These are phyloP conservation scores for Xiphophorus couchianus DNA, from an alignment of 2,113 vertebrate genomes.

Conservation along the genomic window DNA sequence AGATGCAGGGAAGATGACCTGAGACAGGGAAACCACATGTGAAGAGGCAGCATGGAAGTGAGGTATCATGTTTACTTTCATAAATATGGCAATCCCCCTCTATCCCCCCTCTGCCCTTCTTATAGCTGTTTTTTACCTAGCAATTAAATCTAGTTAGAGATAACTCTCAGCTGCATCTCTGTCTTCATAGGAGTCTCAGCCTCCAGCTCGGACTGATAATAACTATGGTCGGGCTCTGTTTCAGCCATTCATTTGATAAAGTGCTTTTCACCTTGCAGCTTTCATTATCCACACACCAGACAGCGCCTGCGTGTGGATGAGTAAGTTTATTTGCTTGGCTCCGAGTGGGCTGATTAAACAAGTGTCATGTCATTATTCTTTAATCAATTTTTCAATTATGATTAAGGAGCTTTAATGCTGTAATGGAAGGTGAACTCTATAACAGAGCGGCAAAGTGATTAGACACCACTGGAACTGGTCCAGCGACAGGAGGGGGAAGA, in stretches of 20 bases:
- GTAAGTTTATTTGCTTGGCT: slow-evolving; percentile 47
- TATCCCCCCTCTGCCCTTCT: slow-evolving; percentile 64
- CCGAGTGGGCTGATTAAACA: slow-evolving; percentile 60
- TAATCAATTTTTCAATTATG: slow-evolving; percentile 67
- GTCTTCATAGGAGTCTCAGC: slow-evolving; percentile 76
- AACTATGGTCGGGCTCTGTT: slow-evolving; percentile 69
- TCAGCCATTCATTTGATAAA: slow-evolving; percentile 80
- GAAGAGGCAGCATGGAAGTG: slow-evolving; percentile 71
- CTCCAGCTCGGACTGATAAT: slow-evolving; percentile 76
- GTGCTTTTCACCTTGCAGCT: slow-evolving; percentile 73
- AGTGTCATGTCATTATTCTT: slow-evolving; percentile 63
- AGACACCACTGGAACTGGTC: slow-evolving; percentile 50
- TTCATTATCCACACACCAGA: slow-evolving; percentile 67
- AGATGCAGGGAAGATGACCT: slow-evolving; percentile 82
- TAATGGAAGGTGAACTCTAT: slow-evolving; percentile 59
- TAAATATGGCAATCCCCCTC: slow-evolving; percentile 79
- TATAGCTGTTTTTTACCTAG: slow-evolving; percentile 62
- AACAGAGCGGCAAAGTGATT: slow-evolving; percentile 40
- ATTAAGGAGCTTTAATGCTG: slow-evolving; percentile 25
- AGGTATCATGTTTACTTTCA: slow-evolving; percentile 81
- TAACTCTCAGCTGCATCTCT: slow-evolving; percentile 76
- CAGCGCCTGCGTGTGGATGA: slow-evolving; percentile 37
- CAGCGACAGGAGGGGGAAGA: slow-evolving; percentile 28
- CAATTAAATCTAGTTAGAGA: slow-evolving; percentile 82
- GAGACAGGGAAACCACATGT: slow-evolving; percentile 81